These are phyloP conservation scores for Semnornis frantzii DNA, from an alignment of 2,113 vertebrate species.

Conservation along the genomic window DNA sequence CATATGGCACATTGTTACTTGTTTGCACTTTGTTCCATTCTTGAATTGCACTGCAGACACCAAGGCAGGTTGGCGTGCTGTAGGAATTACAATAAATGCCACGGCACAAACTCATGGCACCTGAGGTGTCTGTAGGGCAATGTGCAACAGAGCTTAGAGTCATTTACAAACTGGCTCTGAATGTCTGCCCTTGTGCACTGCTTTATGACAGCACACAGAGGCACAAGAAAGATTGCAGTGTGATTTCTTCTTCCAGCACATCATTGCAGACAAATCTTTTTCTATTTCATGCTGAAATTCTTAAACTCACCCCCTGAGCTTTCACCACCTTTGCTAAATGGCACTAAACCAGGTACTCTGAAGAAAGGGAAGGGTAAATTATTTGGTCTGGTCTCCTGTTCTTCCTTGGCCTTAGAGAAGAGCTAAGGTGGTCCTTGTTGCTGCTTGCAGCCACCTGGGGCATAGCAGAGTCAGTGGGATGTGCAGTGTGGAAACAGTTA, in stretches of 20 bases:
- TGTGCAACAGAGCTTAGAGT: conserved; percentile 17
- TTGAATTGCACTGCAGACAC: not conserved
- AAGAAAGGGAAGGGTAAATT: not conserved
- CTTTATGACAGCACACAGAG: not conserved
- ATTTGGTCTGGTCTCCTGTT: not conserved
- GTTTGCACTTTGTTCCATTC: conserved; percentile 19
- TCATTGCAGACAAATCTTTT: not conserved
- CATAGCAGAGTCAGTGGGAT: not conserved
- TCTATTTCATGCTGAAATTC: not conserved
- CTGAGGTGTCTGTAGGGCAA: not conserved
- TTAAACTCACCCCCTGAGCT: not conserved
- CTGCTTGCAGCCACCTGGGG: not conserved
- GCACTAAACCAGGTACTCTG: not conserved
- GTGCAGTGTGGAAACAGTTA: not conserved
- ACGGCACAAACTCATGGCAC: not conserved
- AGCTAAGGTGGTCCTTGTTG: not conserved
- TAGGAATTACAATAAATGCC: conserved; percentile 12
- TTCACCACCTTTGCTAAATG: not conserved
- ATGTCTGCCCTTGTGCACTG: not conserved
- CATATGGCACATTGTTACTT: conserved; percentile 29
- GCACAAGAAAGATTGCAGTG: not conserved
- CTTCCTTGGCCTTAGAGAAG: not conserved
- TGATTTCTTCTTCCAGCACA: not conserved
- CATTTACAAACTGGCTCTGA: not conserved
- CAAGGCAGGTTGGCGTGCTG: not conserved